Evolutionary conservation across 2,888 invertebrate genomes (phyloP), one percentile per base, ranked within the genome.

Genomic region (Eubasilissa splendida): DNA sequence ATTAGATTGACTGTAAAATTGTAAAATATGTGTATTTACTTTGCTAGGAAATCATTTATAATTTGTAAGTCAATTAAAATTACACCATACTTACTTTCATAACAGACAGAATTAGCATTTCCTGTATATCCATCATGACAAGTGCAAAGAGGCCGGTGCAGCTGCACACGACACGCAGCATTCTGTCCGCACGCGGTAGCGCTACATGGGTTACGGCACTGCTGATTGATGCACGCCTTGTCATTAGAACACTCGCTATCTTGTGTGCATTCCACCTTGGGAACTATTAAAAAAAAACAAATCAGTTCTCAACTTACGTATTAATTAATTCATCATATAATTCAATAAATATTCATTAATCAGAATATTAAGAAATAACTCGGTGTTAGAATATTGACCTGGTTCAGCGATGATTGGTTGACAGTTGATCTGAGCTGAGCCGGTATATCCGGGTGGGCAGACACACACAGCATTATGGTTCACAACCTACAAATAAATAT

Each of bases 41-140:
- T 56, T 56, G 56, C 12, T 56, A 11, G 9, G 9, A 56, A 56
- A 56, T 56, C 10, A 56, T 56, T 56, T 56, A 56, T 12, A 11
- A 56, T 56, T 11, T 52, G 54, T 76, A 31, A 85, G 22, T 22
- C 22, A 22, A 22, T 22, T 22, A 22, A 22, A 22, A 22, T 22
- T 22, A 22, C 22, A 22, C 22, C 22, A 89, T 88, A 88, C 91
- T 87, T 89, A 94, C 94, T 93, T 86, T 95, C 93, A 85, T 94
- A 93, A 86, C 96, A 96, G 85, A 94, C 92, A 78, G 92, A 91
- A 85, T 95, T 93, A 14, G 96, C 95, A 86, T 96, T 95, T 86
- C 97, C 97, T 84, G 95, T 95, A 86, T 93, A 96, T 56, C 96
- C 95, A 84, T 95, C 94, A 84, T 93, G 91, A 86, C 97, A 97